Evolutionary conservation across 2,888 invertebrate genomes (phyloP).

Genomic region (Lepidochrysops patricia): DNA sequence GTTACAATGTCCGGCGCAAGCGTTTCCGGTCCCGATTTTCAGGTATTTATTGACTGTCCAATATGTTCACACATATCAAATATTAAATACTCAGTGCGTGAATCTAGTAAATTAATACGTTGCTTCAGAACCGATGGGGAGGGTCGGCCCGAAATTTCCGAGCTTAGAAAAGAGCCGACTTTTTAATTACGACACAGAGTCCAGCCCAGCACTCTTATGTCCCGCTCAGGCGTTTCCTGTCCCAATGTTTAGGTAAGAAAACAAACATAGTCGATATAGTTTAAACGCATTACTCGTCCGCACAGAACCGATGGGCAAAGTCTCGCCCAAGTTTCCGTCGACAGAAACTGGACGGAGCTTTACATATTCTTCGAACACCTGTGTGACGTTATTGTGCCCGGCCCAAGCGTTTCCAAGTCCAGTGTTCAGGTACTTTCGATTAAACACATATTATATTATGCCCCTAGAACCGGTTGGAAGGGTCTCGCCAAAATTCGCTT

Average conservation of each 20-base stretch:
- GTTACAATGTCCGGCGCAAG: slow-evolving; percentile 79
- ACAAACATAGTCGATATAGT: slow-evolving; percentile 30
- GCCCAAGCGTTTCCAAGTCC: slow-evolving; percentile 84
- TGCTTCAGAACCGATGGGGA: slow-evolving; percentile 76
- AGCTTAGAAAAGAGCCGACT: slow-evolving; percentile 58
- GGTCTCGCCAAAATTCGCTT: slow-evolving; percentile 76
- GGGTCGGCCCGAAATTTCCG: slow-evolving; percentile 79
- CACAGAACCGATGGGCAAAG: slow-evolving; percentile 87
- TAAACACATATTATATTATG: slow-evolving; percentile 38
- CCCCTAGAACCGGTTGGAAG: slow-evolving; percentile 77
- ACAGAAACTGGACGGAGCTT: slow-evolving; percentile 68
- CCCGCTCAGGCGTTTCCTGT: slow-evolving; percentile 81
- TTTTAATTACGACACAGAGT: slow-evolving; percentile 51
- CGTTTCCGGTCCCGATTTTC: slow-evolving; percentile 78
- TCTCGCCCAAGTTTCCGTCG: slow-evolving; percentile 78
- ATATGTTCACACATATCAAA: not conserved
- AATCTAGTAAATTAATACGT: slow-evolving; percentile 17
- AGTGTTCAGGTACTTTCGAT: slow-evolving; percentile 77
- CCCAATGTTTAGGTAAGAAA: slow-evolving; percentile 80
- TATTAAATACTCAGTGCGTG: not conserved
- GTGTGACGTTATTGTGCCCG: slow-evolving; percentile 78
- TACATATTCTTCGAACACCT: slow-evolving; percentile 60
- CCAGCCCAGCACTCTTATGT: slow-evolving; percentile 74
- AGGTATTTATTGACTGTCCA: slow-evolving; percentile 50
- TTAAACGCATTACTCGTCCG: slow-evolving; percentile 31